phyloP scores from a whole-genome alignment of 2,888 invertebrate species.

The Trichacis sp. region DNA sequence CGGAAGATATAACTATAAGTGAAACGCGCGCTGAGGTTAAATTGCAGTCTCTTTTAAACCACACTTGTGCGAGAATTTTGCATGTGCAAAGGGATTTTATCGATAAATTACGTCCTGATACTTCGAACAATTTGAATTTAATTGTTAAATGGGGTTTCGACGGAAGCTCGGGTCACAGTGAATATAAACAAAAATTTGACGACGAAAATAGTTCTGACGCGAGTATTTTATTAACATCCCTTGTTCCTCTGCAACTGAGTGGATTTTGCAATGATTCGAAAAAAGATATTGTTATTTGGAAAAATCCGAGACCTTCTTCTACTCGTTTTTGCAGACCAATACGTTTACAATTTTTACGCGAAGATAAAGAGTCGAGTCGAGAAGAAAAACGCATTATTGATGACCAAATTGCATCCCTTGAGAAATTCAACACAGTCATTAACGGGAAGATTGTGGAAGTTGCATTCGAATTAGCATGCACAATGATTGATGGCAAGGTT shows the following conservation, averaged over 20 bases:
- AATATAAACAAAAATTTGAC: too few species aligned
- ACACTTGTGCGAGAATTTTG: slow-evolving; percentile 23
- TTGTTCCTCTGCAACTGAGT: too few species aligned
- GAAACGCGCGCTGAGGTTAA: slow-evolving; percentile 40
- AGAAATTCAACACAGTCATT: slow-evolving; percentile 25
- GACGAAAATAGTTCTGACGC: too few species aligned
- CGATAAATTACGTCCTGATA: neutral
- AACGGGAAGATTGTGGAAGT: slow-evolving; percentile 8
- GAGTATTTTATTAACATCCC: too few species aligned
- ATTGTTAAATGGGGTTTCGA: too few species aligned
- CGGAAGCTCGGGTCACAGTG: too few species aligned
- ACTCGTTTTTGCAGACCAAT: slow-evolving; percentile 11
- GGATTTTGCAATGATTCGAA: neutral
- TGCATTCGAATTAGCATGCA: neutral
- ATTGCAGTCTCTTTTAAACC: slow-evolving; percentile 39
- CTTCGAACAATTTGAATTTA: neutral
- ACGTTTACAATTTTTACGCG: slow-evolving; percentile 33
- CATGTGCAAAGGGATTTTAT: neutral
- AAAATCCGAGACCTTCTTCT: slow-evolving; percentile 12
- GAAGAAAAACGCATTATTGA: slow-evolving; percentile 18
- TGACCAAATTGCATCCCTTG: slow-evolving; percentile 26
- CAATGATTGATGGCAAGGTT: slow-evolving; percentile 41
- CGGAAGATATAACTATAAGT: slow-evolving; percentile 24
- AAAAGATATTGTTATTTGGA: too few species aligned
- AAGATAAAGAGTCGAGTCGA: slow-evolving; percentile 13